A percentile compares a stretch with the other conserved stretches of the same genome.
phyloP scores from a whole-genome alignment of 2,113 vertebrate species.

The Periophthalmodon schlosseri region DNA sequence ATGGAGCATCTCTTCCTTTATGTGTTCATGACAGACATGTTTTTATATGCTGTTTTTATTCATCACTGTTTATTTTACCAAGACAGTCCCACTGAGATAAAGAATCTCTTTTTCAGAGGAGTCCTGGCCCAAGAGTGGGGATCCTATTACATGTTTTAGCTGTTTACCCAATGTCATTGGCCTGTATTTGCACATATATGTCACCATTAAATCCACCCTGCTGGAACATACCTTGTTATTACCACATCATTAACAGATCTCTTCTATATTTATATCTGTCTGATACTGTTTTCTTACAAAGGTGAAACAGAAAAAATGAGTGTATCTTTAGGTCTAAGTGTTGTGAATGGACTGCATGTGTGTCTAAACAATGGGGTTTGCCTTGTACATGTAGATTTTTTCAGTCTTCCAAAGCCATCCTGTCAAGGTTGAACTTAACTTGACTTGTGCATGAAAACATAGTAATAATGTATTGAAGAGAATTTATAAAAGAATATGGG shows the following conservation, averaged over 20 bases:
- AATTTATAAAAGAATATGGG: conserved; percentile 39
- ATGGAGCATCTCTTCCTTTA: neutral
- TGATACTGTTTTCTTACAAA: neutral
- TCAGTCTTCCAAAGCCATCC: neutral
- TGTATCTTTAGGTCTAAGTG: neutral
- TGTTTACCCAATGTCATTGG: neutral
- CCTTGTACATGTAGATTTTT: conserved; percentile 34
- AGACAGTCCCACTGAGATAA: too few relatives aligned
- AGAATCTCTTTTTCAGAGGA: too few relatives aligned
- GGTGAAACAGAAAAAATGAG: neutral
- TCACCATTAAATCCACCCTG: neutral
- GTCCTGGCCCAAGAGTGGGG: too few relatives aligned
- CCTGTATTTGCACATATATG: neutral
- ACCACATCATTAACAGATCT: neutral
- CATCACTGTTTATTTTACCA: too few relatives aligned
- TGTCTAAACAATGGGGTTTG: conserved; percentile 1
- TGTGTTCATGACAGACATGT: neutral
- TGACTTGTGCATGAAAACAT: neutral
- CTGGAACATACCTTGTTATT: neutral
- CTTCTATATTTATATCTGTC: neutral
- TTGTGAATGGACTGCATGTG: conserved; percentile 37
- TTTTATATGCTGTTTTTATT: neutral
- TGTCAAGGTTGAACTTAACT: neutral
- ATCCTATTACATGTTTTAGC: too few relatives aligned
- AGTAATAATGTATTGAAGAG: conserved; percentile 24